phyloP scores from a whole-genome alignment of 2,797 vertebrate species.

The Taeniopygia guttata region DNA sequence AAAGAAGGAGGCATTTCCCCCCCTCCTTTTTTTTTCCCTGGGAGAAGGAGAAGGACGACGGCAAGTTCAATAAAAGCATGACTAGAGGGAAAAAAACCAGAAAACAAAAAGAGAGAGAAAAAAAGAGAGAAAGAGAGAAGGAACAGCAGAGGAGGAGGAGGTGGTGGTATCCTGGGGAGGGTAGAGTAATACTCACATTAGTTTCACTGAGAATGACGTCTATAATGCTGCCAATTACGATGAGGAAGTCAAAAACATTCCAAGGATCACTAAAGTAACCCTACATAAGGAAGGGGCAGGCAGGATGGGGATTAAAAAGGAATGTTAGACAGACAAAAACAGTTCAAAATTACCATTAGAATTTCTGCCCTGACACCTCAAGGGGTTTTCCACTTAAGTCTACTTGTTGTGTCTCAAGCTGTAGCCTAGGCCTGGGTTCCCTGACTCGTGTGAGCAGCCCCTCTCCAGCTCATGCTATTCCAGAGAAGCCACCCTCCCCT shows the following conservation, averaged over 20 bases:
- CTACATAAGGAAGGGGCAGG: slow-evolving; percentile 95
- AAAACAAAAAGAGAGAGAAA: slow-evolving; percentile 76
- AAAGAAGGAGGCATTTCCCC: slow-evolving; percentile 74
- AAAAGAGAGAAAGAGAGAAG: slow-evolving; percentile 55
- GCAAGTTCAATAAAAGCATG: slow-evolving; percentile 80
- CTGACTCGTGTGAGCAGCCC: neutral
- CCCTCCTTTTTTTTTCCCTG: slow-evolving; percentile 75
- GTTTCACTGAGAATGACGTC: slow-evolving; percentile 99
- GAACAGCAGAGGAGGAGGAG: slow-evolving; percentile 67
- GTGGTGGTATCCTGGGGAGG: slow-evolving; percentile 78
- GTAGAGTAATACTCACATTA: slow-evolving; percentile 96
- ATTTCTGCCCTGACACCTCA: slow-evolving; percentile 63
- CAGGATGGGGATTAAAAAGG: slow-evolving; percentile 86
- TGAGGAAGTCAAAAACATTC: slow-evolving; percentile 99
- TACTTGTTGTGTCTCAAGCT: neutral
- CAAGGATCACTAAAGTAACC: slow-evolving; percentile 99
- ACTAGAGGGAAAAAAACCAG: slow-evolving; percentile 75
- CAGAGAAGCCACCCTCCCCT: neutral
- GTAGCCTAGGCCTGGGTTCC: neutral
- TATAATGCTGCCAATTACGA: slow-evolving; percentile 99
- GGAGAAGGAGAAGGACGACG: slow-evolving; percentile 76
- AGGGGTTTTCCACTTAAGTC: slow-evolving; percentile 17
- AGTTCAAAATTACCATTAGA: slow-evolving; percentile 77
- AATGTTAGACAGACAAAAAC: slow-evolving; percentile 85
- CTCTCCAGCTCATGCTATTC: neutral